Percentiles rank a stretch among this genome's conserved stretches.
Conservation (phyloP, 1,140 invertebrate genomes). For the Oreohelix idahoensis region DNA sequence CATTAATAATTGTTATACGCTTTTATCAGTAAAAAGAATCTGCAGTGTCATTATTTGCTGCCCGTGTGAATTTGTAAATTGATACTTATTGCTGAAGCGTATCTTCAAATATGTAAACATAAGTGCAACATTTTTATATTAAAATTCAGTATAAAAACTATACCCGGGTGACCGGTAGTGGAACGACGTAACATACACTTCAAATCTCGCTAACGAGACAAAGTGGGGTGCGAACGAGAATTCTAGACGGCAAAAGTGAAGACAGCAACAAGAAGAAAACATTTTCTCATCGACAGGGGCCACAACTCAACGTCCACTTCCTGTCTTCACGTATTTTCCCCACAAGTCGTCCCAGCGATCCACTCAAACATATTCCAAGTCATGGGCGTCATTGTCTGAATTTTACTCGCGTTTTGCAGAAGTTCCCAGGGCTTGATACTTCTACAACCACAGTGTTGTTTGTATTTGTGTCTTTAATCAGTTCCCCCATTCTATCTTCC, state of each 20-base stretch:
- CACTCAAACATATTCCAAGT: neutral
- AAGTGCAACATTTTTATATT: no score
- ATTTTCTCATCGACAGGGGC: neutral
- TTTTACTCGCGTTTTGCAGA: neutral
- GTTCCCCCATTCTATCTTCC: no score
- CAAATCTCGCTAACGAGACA: neutral
- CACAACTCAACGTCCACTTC: constrained; percentile 14
- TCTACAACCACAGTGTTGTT: neutral
- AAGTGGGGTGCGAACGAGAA: neutral
- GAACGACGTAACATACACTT: neutral
- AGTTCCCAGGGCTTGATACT: neutral
- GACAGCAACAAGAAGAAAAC: neutral
- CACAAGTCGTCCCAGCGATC: neutral
- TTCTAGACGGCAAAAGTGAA: neutral
- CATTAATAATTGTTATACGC: no score
- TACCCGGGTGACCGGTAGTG: neutral
- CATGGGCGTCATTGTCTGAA: neutral
- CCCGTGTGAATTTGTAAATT: no score
- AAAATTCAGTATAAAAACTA: no score
- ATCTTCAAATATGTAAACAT: no score
- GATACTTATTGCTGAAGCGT: no score
- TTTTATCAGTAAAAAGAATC: no score
- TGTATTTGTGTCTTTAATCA: neutral
- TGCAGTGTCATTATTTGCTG: no score
- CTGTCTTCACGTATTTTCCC: neutral